Percentiles rank a stretch among this genome's conserved stretches.
Conservation (phyloP, 2,113 vertebrate genomes). For the Nicator chloris region DNA sequence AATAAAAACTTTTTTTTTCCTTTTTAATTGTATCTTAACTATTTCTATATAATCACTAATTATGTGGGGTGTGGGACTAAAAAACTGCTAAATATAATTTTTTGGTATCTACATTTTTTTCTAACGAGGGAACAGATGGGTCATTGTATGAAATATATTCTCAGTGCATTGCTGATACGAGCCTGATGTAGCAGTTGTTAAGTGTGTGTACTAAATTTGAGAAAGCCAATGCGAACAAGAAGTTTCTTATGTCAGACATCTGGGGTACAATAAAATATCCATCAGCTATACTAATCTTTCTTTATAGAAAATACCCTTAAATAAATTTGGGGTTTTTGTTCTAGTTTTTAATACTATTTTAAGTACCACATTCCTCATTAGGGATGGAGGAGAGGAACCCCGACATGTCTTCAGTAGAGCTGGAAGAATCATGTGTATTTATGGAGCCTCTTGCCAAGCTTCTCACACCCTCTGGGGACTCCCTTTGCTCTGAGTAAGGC, state of each 20-base stretch:
- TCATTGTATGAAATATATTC: background rate
- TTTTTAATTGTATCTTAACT: background rate
- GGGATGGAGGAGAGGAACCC: background rate
- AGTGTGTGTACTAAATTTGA: background rate
- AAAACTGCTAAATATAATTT: background rate
- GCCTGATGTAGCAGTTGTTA: background rate
- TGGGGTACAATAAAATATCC: background rate
- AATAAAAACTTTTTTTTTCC: background rate
- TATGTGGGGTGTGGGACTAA: background rate
- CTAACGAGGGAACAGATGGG: background rate
- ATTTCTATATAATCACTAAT: background rate
- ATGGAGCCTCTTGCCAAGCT: background rate
- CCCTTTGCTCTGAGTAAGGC: background rate
- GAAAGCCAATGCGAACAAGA: background rate
- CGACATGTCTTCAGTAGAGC: fast-evolving
- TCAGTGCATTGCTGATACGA: background rate
- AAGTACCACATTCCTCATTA: background rate
- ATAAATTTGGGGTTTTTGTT: background rate
- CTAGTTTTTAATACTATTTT: background rate
- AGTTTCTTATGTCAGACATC: background rate
- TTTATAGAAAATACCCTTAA: background rate
- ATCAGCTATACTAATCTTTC: background rate
- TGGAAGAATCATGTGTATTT: background rate
- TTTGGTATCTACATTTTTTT: background rate
- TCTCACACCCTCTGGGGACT: background rate